These are phyloP conservation scores for Macheiramphus alcinus DNA, from an alignment of 2,113 vertebrate genomes.

Conservation along the genomic window DNA sequence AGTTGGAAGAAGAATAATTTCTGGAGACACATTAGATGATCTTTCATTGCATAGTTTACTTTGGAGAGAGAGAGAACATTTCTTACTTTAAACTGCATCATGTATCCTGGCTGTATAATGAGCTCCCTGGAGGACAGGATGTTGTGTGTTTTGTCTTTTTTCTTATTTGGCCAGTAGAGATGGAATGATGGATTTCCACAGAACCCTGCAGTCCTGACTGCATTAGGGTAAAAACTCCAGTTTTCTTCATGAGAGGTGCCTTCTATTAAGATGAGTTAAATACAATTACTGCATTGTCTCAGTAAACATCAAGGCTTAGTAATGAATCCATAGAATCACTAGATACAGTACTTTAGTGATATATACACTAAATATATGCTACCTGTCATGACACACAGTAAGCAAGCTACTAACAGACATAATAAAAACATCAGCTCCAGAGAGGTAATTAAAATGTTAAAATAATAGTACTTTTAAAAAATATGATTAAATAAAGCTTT, in stretches of 20 bases:
- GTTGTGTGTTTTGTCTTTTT: conserved; percentile 92
- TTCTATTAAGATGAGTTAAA: conserved; percentile 75
- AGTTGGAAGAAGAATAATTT: background rate
- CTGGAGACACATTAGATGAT: background rate
- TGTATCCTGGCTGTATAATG: conserved; percentile 96
- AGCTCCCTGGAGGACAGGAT: conserved; percentile 94
- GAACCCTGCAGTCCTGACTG: conserved; percentile 94
- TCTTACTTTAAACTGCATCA: conserved; percentile 97
- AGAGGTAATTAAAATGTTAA: background rate
- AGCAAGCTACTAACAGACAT: background rate
- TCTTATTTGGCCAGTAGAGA: conserved; percentile 98
- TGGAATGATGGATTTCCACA: conserved; percentile 99
- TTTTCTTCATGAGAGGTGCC: conserved; percentile 94
- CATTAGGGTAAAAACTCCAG: conserved; percentile 99
- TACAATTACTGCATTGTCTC: conserved; percentile 14
- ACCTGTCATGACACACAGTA: background rate
- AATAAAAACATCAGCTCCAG: background rate
- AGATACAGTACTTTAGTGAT: background rate
- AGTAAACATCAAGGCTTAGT: background rate
- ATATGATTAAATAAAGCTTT: background rate
- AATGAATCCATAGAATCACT: background rate
- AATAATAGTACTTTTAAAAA: background rate
- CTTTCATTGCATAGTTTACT: background rate
- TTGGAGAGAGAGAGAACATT: background rate
- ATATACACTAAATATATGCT: background rate